phyloP scores from a whole-genome alignment of 2,113 vertebrate genomes.

The Pelusios castaneus region DNA sequence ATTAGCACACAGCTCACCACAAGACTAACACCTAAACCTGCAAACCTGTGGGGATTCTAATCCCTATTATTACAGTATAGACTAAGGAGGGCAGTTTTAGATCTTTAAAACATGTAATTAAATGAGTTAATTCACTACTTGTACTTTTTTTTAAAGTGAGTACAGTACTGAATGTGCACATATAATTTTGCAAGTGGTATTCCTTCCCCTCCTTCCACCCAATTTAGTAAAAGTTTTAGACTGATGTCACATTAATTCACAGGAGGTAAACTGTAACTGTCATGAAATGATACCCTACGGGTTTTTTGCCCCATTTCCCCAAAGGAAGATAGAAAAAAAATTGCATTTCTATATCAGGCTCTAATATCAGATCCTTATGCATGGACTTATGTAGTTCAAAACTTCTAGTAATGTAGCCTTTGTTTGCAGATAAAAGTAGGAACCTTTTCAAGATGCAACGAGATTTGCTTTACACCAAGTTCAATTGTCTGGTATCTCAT shows the following conservation, averaged over 20 bases:
- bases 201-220: background rate
- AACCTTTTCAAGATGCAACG: rapidly evolving
- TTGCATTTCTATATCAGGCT: background rate
- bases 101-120: background rate
- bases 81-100: background rate
- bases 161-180: background rate
- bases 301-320: background rate
- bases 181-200: background rate
- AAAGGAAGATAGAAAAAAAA: background rate
- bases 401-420: background rate
- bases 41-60: background rate
- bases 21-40: background rate
- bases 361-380: background rate
- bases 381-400: background rate
- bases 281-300: background rate
- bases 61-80: background rate
- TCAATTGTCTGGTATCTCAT: background rate
- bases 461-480: background rate
- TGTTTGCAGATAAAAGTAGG: background rate
- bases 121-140: background rate
- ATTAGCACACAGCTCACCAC: background rate
- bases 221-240: background rate
- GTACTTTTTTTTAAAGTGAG: background rate
- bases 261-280: background rate
- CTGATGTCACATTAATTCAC: background rate